A percentile compares a stretch with the other conserved stretches of the same genome.
Conservation (phyloP, 2,113 vertebrate species). For the Argyrosomus japonicus region DNA sequence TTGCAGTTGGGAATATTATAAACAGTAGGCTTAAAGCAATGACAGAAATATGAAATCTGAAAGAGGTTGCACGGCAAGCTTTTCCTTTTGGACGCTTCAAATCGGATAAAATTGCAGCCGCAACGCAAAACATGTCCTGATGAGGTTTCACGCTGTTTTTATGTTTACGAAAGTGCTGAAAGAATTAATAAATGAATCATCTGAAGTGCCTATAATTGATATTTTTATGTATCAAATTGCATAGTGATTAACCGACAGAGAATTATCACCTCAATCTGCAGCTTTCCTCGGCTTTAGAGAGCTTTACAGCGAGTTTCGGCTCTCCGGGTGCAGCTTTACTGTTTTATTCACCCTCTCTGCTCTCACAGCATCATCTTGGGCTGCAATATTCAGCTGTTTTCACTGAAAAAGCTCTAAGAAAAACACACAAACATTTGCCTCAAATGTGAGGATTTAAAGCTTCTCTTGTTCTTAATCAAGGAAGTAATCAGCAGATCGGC, state of each 20-base stretch:
- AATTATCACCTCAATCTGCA: background rate
- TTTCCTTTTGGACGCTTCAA: background rate
- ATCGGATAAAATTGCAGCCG: background rate
- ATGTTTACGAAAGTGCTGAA: background rate
- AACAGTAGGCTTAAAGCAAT: conserved; percentile 20
- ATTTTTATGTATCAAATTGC: background rate
- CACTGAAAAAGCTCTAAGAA: too few relatives aligned
- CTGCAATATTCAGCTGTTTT: background rate
- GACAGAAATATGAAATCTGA: background rate
- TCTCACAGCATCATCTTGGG: too few relatives aligned
- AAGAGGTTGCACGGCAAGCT: background rate
- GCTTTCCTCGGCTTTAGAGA: background rate
- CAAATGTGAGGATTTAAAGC: too few relatives aligned
- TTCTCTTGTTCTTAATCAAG: background rate
- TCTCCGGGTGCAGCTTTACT: background rate
- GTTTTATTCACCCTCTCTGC: too few relatives aligned
- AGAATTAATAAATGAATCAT: background rate
- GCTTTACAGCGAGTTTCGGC: background rate
- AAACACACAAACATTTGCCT: too few relatives aligned
- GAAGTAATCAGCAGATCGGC: background rate
- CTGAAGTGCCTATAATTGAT: background rate
- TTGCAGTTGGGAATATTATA: conserved; percentile 33
- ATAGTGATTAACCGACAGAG: background rate
- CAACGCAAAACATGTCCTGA: background rate
- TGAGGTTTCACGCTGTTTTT: background rate